Conservation (phyloP, 2,888 invertebrate genomes). For the Chymomyza procnemis region DNA sequence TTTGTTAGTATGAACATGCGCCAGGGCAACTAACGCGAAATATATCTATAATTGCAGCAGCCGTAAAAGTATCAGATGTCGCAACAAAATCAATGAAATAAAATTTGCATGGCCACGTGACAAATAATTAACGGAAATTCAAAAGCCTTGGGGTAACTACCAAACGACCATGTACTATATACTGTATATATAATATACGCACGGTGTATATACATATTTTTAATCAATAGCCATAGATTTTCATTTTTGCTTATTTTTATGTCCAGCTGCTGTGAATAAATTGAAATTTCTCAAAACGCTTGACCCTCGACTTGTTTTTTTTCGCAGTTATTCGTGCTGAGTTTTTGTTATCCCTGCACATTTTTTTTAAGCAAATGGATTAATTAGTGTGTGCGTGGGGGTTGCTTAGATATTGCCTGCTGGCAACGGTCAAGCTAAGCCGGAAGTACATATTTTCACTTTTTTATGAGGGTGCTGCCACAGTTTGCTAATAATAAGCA, state of each 20-base stretch:
- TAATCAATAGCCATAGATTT: conserved; percentile 41
- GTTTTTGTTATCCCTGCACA: conserved; percentile 17
- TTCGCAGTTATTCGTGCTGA: conserved; percentile 5
- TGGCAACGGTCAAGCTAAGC: conserved; percentile 6
- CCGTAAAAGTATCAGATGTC: conserved; percentile 60
- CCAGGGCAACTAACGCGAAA: background rate
- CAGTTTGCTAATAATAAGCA: background rate
- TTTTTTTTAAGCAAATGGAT: conserved; percentile 63
- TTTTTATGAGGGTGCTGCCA: conserved; percentile 62
- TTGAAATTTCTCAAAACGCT: conserved; percentile 52
- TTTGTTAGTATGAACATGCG: background rate
- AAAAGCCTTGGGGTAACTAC: background rate
- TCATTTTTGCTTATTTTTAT: conserved; percentile 31
- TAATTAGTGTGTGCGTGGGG: conserved; percentile 59
- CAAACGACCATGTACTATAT: no score
- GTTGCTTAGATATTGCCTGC: conserved; percentile 26
- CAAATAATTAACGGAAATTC: conserved; percentile 68
- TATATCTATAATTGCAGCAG: conserved; percentile 60
- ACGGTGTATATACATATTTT: conserved; percentile 18
- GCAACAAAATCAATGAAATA: conserved; percentile 62
- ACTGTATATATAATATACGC: background rate
- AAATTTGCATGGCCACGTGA: conserved; percentile 77
- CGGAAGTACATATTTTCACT: conserved; percentile 29
- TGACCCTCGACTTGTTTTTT: conserved; percentile 55
- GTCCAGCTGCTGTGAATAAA: conserved; percentile 50